Percentiles rank a stretch among this genome's conserved stretches.
These are phyloP conservation scores for Aptenodytes forsteri DNA, from an alignment of 2,113 vertebrate species.

Conservation along the genomic window DNA sequence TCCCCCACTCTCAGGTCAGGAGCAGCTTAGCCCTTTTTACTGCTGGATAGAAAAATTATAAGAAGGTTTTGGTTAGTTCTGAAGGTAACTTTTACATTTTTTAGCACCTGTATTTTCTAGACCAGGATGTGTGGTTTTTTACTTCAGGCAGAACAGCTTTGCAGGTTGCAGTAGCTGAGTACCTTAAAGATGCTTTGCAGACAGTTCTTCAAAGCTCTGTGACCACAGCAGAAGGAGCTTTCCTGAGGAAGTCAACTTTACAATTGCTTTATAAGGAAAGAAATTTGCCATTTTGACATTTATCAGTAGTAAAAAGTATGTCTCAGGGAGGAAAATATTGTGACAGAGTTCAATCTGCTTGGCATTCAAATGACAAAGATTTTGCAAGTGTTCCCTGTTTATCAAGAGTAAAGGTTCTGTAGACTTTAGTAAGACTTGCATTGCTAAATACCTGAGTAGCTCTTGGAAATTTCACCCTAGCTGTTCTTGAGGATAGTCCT, in stretches of 20 bases:
- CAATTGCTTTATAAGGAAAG: background rate
- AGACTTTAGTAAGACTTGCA: background rate
- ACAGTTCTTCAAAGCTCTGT: background rate
- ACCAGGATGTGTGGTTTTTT: background rate
- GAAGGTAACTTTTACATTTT: background rate
- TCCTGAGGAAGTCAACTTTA: background rate
- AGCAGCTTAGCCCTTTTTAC: background rate
- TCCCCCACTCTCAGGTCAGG: background rate
- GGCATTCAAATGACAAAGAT: background rate
- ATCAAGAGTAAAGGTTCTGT: background rate
- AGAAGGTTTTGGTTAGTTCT: background rate
- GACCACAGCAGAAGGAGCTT: background rate
- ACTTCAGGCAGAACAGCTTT: background rate
- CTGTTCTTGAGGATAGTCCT: background rate
- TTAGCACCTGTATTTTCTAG: background rate
- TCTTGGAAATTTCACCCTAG: background rate
- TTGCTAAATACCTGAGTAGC: background rate
- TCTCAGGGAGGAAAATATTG: background rate
- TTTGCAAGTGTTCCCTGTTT: background rate
- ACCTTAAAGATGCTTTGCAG: background rate
- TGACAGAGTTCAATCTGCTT: background rate
- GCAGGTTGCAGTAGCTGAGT: background rate
- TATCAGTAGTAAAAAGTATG: background rate
- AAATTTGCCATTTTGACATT: background rate
- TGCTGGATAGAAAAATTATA: background rate